These are phyloP conservation scores for Rhopalosiphum nymphaeae DNA, from an alignment of 2,888 invertebrate species.

Conservation along the genomic window DNA sequence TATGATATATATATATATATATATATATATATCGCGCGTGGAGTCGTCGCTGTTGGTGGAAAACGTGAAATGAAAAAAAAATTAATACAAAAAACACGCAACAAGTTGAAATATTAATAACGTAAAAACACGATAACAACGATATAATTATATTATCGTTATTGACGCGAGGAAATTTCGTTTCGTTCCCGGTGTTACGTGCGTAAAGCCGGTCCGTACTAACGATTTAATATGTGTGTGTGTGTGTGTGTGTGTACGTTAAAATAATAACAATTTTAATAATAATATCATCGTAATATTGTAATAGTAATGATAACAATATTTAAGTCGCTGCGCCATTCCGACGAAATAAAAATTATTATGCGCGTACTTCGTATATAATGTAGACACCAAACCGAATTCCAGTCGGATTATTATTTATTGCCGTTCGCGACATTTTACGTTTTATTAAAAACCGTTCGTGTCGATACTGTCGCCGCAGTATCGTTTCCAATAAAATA, in stretches of 20 bases:
- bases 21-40: neutral
- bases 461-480: neutral
- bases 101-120: constrained; percentile 9
- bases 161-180: neutral
- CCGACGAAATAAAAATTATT: neutral
- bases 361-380: neutral
- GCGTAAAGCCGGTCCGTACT: neutral
- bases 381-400: neutral
- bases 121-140: constrained; percentile 12
- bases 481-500: constrained; percentile 24
- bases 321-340: neutral
- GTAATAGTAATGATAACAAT: neutral
- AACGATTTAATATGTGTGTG: neutral
- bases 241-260: neutral
- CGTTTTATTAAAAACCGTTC: neutral
- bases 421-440: neutral
- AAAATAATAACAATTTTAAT: neutral
- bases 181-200: neutral
- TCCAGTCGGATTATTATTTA: constrained; percentile 23
- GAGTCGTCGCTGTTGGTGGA: neutral
- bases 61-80: neutral
- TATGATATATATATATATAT: neutral
- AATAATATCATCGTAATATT: neutral
- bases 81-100: neutral
- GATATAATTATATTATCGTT: neutral